Base-by-base conservation (phyloP, 2,797 vertebrate species). In the Anguilla pacifica region DNA sequence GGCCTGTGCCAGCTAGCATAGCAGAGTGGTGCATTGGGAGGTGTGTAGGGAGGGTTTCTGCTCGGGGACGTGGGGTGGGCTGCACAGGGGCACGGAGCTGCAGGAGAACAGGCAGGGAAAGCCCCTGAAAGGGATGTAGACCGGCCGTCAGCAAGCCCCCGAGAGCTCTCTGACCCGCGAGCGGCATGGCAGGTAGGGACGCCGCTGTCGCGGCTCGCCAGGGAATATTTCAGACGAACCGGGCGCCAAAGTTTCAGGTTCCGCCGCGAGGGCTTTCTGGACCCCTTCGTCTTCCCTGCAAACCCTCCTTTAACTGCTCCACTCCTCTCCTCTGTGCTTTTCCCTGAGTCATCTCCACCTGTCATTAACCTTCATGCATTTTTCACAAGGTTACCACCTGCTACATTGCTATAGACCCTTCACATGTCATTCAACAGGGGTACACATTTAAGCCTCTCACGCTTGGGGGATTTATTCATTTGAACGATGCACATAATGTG, bases 101-200 rank as follows among this genome's bases (percentile, higher is more conserved):
- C 39, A 46, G 7, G 61, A 67, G 74, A 86, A 82, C 89, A 85
- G 88, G 87, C 84, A 84, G 87, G 83, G 31, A 85, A n/a, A 82
- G 84, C 53, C 43, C 19, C 51, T 15, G 22, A 79, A 86, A 83
- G 77, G 51, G 43, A 51, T 19, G 2, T 43, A 64, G 57, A 84
- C 17, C 43, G 49, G 82, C n/a, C 85, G 86, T 59, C 35, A 6
- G 46, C 17, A 70, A 83, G 51, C 64, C 87, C 49, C 13, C 61
- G 85, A 61, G 81, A 49, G 28, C 86, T 64, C 83, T 39, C 90
- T 92, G 91, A 91, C 93, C 92, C 83, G 51, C 11, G 61, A 67
- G 82, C 7, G 94, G 89, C 91, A 96, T 96, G 96, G 91, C 95
- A 96, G 96, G 96, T 97, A 96, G 93, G 96, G 61, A 55, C 90